Evolutionary conservation across 2,888 invertebrate genomes (phyloP).

Genomic region (Ophioninae sp.): DNA sequence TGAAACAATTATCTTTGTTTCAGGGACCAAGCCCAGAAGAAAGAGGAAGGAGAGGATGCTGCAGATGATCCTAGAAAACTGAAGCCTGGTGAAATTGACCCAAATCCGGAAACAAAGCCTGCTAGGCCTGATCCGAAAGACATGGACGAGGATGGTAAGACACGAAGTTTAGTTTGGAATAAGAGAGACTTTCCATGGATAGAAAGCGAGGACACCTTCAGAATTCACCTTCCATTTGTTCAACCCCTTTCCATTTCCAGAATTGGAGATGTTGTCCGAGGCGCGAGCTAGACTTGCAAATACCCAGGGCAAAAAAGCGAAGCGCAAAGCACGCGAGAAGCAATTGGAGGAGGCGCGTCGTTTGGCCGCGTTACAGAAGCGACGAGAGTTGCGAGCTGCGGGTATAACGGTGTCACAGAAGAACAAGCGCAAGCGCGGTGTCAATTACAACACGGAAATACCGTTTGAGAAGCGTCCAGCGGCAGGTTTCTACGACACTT

Average conservation of each 20-base stretch:
- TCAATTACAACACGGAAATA: conserved; percentile 98
- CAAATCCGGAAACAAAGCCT: conserved; percentile 99
- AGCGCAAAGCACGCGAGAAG: conserved; percentile 97
- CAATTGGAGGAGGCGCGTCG: conserved; percentile 98
- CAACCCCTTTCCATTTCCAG: conserved; percentile 80
- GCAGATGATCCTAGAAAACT: conserved; percentile 97
- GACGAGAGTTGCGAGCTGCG: conserved; percentile 98
- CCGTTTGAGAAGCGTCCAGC: conserved; percentile 98
- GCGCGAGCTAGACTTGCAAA: conserved; percentile 99
- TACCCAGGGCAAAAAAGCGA: conserved; percentile 97
- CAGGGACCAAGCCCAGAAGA: conserved; percentile 98
- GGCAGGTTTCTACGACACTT: conserved; percentile 96
- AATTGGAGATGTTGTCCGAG: conserved; percentile 99
- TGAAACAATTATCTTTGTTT: conserved; percentile 44
- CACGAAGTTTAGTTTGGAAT: not conserved
- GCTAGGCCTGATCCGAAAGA: conserved; percentile 99
- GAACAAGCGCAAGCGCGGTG: conserved; percentile 93
- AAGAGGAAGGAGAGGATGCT: conserved; percentile 96
- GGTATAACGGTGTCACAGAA: conserved; percentile 90
- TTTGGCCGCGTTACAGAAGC: conserved; percentile 97
- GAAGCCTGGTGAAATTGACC: conserved; percentile 99
- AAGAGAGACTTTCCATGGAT: too few species aligned
- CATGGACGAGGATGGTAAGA: conserved; percentile 99
- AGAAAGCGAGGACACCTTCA: too few species aligned
- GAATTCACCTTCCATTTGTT: too few species aligned